Conservation (phyloP, 2,113 vertebrate species). For the Centrocercus urophasianus region DNA sequence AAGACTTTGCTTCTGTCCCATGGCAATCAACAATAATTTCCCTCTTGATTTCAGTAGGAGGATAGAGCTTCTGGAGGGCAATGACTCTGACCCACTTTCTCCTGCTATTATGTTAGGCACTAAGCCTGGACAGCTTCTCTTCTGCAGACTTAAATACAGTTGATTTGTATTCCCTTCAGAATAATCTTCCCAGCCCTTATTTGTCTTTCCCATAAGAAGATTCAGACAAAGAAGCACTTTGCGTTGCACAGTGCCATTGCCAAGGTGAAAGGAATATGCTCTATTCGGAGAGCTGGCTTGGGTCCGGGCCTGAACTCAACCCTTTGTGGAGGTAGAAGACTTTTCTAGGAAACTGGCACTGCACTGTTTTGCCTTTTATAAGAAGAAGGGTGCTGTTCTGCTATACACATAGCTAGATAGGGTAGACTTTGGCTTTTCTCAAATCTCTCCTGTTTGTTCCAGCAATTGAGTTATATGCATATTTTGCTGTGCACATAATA, state of each 20-base stretch:
- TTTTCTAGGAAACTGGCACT: neutral
- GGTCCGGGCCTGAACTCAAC: too few species aligned
- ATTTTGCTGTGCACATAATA: slow-evolving; percentile 54
- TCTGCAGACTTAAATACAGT: neutral
- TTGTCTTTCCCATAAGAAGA: neutral
- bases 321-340: neutral
- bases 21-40: slow-evolving; percentile 44
- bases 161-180: slow-evolving; percentile 52
- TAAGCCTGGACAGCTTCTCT: slow-evolving; percentile 50
- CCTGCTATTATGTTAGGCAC: slow-evolving; percentile 44
- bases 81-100: slow-evolving; percentile 33
- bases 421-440: neutral
- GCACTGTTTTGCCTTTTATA: neutral
- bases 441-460: neutral
- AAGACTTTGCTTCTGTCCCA: neutral
- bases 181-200: slow-evolving; percentile 6
- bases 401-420: neutral
- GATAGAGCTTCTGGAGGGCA: slow-evolving; percentile 44
- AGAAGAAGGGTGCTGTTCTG: neutral
- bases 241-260: neutral
- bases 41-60: slow-evolving; percentile 13
- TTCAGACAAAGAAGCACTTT: neutral
- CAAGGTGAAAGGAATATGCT: neutral
- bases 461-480: slow-evolving; percentile 13
- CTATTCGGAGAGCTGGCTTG: neutral